Percentiles rank a stretch among this genome's conserved stretches.
These are phyloP conservation scores for Pachliopta kotzebuea DNA, from an alignment of 2,888 invertebrate genomes.

Conservation along the genomic window DNA sequence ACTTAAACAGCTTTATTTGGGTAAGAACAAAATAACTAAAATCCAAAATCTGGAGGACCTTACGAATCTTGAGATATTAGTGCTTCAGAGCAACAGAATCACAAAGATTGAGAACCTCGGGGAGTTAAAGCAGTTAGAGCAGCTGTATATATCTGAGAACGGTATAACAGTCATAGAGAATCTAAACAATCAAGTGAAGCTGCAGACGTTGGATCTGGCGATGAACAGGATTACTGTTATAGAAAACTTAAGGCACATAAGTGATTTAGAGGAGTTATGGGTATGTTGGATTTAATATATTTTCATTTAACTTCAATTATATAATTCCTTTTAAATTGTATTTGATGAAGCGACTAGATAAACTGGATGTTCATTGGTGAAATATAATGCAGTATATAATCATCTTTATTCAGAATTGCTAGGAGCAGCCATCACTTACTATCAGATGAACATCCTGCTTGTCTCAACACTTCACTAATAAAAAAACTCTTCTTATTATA, in stretches of 20 bases:
- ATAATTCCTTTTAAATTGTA: neutral
- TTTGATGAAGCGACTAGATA: too few relatives aligned
- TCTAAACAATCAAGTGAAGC: slow-evolving; percentile 82
- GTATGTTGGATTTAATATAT: slow-evolving; percentile 76
- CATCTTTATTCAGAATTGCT: too few relatives aligned
- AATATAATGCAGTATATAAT: too few relatives aligned
- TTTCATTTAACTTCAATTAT: neutral
- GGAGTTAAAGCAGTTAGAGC: slow-evolving; percentile 86
- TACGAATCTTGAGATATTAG: slow-evolving; percentile 87
- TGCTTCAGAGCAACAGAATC: slow-evolving; percentile 95
- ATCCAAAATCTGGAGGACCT: slow-evolving; percentile 90
- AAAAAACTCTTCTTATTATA: too few relatives aligned
- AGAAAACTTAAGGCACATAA: slow-evolving; percentile 88
- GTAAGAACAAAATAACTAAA: slow-evolving; percentile 96
- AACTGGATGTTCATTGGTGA: too few relatives aligned
- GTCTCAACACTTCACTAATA: too few relatives aligned
- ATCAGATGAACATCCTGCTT: too few relatives aligned
- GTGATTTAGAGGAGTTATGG: slow-evolving; percentile 96
- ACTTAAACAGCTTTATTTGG: slow-evolving; percentile 91
- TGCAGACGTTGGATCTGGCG: slow-evolving; percentile 95
- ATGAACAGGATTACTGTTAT: slow-evolving; percentile 91
- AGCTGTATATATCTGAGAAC: slow-evolving; percentile 97
- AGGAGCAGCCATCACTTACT: too few relatives aligned
- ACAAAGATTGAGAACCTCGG: slow-evolving; percentile 92
- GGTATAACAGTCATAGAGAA: slow-evolving; percentile 91